Base-by-base conservation (phyloP, 2,888 invertebrate genomes). In the Dasysyrphus tricinctus region DNA sequence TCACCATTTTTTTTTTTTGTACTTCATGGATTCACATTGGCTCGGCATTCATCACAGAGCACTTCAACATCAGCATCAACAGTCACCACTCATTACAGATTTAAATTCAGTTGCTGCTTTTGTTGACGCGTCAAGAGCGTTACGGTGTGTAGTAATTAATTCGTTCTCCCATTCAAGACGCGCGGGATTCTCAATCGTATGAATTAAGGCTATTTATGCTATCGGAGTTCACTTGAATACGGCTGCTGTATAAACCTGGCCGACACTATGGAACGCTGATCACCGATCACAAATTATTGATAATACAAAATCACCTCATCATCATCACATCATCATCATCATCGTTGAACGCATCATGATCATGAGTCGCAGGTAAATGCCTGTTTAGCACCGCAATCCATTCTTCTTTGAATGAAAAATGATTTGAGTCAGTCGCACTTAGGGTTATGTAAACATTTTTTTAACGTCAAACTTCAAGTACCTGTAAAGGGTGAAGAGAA, bases 131-230 rank as follows among this genome's bases (percentile, higher is more conserved):
- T 86, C 86, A 79, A 86, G 78, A 86, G 78, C 82, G 86, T 72
- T 82, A 78, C 86, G 78, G 69, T 82, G 70, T 81, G 67, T 67
- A 86, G 70, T 86, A 86, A 86, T 86, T 86, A 86, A 86, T 86
- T 86, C 86, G 86, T 86, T 86, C 86, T 72, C 70, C 86, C 78
- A 82, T 86, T 86, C 78, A 86, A 78, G 51, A 75, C 51, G 47
- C 19, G 47, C 14, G 73, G 72, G 42, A 79, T 82, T 72, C 70
- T 86, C 78, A 76, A 79, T 79, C 75, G 72, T 29, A 12, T 56
- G 86, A 86, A 86, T 86, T 79, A 86, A 86, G 86, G 82, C 86
- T 82, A 81, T 86, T 86, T 82, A 86, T 82, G 82, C 75, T 75
- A 72, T 75, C 75, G 47, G 74, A 82, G 72, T 75, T 86, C 86